Evolutionary conservation across 1,140 invertebrate genomes (phyloP), one percentile per base, ranked within the genome.

Genomic region (Drosophila miranda): DNA sequence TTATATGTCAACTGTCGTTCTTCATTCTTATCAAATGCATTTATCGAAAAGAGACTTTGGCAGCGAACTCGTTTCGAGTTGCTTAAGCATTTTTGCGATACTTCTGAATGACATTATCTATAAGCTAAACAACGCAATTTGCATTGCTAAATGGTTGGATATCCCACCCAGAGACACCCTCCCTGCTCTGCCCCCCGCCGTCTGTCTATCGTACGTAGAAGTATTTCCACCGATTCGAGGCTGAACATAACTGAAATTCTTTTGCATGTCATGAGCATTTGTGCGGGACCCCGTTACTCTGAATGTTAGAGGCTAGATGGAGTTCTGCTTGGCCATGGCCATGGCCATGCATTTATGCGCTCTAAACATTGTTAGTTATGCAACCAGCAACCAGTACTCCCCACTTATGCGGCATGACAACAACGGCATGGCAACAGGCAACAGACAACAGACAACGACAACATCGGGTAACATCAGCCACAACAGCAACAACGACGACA

Each of bases 321-420:
- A 68, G 56, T 64, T 68, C 51, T 52, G 28, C 1, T 34, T 4
- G 28, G 26, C 44, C 61, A 57, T 43, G 30, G 74, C 71, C 58
- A 51, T 48, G 75, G 63, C 76, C 67, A 80, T 84, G 77, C 80
- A 84, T 83, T 83, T 83, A 83, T 83, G 80, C 80, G 80, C 58
- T 77, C 77, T 79, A 86, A 81, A 86, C 73, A 84, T 86, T 84
- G 81, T 80, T 77, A 86, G 81, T 84, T 84, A 84, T 84, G 80
- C 80, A 84, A 84, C 70, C 74, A 67, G 56, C 71, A 58, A 57
- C 48, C 71, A 72, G 74, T 62, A 53, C 61, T 49, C 53, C 23
- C 34, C 62, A 58, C 71, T 66, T 57, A 57, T 74, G 70, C 52
- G 50, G 52, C 70, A 73, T 74, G 71, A 74, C 60, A 52, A 57